phyloP scores from a whole-genome alignment of 2,797 vertebrate genomes.

The Lepilemur septentrionalis region DNA sequence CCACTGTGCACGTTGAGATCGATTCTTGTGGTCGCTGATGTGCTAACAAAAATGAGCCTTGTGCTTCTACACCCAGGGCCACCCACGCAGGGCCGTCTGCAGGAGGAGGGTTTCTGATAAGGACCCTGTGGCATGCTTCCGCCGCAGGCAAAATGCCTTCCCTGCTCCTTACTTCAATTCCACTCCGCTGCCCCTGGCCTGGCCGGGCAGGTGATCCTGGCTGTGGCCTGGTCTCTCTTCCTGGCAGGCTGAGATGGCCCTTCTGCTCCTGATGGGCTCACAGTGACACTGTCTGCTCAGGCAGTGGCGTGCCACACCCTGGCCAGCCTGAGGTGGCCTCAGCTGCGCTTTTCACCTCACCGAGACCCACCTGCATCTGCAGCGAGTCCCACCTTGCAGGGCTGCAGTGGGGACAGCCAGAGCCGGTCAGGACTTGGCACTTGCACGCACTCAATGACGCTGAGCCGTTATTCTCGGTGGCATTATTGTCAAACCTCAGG shows the following conservation, averaged over 20 bases:
- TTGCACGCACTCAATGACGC: rapidly evolving
- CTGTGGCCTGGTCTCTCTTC: too few species aligned
- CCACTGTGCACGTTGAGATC: too few species aligned
- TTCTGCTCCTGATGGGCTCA: rapidly evolving
- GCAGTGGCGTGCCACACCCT: not conserved
- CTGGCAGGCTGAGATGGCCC: not conserved
- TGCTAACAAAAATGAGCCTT: too few species aligned
- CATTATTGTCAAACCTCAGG: rapidly evolving
- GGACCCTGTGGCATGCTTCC: too few species aligned
- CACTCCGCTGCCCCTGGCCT: rapidly evolving
- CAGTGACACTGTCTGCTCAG: not conserved
- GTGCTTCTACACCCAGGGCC: too few species aligned
- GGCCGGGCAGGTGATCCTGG: not conserved
- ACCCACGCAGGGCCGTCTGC: too few species aligned
- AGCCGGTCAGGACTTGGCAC: not conserved
- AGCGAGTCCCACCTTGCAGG: not conserved
- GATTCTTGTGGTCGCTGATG: too few species aligned
- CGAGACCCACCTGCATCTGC: rapidly evolving
- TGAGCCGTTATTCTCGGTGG: not conserved
- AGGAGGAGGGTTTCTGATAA: too few species aligned
- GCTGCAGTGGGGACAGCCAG: not conserved
- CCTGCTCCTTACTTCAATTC: not conserved
- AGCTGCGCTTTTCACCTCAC: not conserved
- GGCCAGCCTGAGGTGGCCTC: rapidly evolving
- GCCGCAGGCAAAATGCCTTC: not conserved